Base-by-base conservation (phyloP, 2,888 invertebrate species). In the Hetaerina titia region DNA sequence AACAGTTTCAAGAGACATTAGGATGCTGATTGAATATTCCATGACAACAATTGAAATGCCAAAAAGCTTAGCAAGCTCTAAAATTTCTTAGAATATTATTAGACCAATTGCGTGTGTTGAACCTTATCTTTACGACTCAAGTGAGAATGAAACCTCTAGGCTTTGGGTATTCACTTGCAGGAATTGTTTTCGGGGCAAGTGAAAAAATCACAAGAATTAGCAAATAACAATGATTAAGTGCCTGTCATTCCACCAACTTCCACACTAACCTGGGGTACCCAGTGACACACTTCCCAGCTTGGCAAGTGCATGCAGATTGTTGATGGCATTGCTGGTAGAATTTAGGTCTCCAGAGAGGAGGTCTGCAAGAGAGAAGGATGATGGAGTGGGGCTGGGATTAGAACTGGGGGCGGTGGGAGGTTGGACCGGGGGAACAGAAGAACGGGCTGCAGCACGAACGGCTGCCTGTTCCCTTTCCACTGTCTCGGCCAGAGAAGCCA, bases 301-400 rank as follows among this genome's bases (percentile, higher is more conserved):
- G 95, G 99, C 99, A 95, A 99, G 97, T 60, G 98, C 99, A 96
- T 99, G 98, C 95, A 99, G 97, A 97, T 99, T 99, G 97, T 98
- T 98, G 96, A 98, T 98, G 19, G 99, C 98, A 96, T 98, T 98
- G 96, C 98, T 98, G 95, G 97, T 97, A 0, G 97, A 97, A 96
- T 97, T 97, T 8, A 98, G 96, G 96, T 98, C 98, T 31, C 98
- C 98, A 95, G 98, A 98, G 95, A 98, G 97, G 95, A 98, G 97
- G 96, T 99, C 98, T 13, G 98, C 98, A 95, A 98, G 97, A 95
- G 98, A 98, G 96, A 98, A 98, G 56, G 96, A 95, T 58, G 96
- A 95, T 60, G 96, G 95, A 60, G 96, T 95, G 69, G 96, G 95
- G 98, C 97, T 95, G 97, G 97, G 95, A 98, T 98, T 96, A 96